Conservation (phyloP, 2,113 vertebrate genomes). For the Eulemur rufifrons region DNA sequence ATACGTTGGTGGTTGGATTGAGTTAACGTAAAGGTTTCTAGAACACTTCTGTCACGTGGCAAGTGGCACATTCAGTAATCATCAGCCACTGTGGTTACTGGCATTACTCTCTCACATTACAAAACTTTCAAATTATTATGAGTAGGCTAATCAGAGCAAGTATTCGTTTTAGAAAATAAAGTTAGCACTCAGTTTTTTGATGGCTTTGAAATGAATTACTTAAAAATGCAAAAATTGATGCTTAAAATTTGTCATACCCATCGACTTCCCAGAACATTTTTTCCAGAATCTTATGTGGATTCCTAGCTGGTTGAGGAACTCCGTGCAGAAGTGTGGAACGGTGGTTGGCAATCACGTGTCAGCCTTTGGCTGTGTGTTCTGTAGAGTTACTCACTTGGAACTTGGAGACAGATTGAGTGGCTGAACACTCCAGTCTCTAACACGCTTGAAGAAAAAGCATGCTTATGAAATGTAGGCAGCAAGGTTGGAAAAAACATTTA, state of each 20-base stretch:
- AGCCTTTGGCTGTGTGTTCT: no score
- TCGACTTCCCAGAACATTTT: background rate
- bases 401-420: background rate
- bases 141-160: background rate
- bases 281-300: background rate
- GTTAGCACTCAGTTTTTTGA: background rate
- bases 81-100: background rate
- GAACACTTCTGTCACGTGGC: background rate
- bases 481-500: background rate
- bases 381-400: background rate
- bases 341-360: background rate
- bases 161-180: background rate
- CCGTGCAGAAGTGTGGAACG: rapidly evolving
- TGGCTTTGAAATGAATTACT: background rate
- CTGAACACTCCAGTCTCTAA: background rate
- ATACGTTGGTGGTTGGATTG: background rate
- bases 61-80: background rate
- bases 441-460: background rate
- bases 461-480: background rate
- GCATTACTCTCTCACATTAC: background rate
- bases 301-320: background rate
- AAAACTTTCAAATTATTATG: background rate
- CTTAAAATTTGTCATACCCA: background rate
- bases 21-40: background rate
- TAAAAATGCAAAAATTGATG: background rate